phyloP scores from a whole-genome alignment of 2,113 vertebrate genomes.

The Pterocles gutturalis region DNA sequence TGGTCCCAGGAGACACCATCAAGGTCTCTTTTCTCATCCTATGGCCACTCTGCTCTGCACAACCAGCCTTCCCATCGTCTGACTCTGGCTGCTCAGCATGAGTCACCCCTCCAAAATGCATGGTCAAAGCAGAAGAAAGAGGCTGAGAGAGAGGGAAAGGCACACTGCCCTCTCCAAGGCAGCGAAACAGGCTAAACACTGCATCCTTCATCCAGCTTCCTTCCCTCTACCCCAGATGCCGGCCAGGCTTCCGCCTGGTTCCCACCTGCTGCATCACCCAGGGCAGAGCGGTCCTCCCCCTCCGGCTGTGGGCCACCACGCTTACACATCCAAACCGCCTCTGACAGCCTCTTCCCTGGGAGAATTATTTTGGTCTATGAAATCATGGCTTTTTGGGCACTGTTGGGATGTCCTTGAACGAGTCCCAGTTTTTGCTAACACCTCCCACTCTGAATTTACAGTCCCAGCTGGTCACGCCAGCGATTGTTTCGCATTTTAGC shows the following conservation, averaged over 20 bases:
- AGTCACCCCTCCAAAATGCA: neutral
- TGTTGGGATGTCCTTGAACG: constrained; percentile 45
- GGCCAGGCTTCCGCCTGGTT: neutral
- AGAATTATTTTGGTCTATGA: constrained; percentile 51
- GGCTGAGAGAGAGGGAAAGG: neutral
- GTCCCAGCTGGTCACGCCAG: neutral
- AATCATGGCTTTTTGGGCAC: constrained; percentile 48
- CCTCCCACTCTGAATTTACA: constrained; percentile 57
- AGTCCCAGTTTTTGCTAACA: constrained; percentile 48
- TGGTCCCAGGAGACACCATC: neutral
- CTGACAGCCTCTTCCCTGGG: constrained; percentile 32
- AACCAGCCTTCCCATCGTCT: neutral
- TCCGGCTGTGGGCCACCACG: neutral
- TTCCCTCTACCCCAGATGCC: neutral
- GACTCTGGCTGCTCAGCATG: neutral
- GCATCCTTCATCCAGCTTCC: neutral
- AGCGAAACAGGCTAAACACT: neutral
- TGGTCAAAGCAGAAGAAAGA: neutral
- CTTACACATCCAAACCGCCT: neutral
- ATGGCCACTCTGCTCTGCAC: neutral
- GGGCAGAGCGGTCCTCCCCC: neutral
- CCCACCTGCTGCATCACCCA: neutral
- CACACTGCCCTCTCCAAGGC: neutral
- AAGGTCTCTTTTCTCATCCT: rapidly evolving
- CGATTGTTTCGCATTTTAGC: neutral